A percentile compares a stretch with the other conserved stretches of the same genome.
Conservation (phyloP, 2,797 vertebrate genomes). For the Oreonectes daqikongensis region DNA sequence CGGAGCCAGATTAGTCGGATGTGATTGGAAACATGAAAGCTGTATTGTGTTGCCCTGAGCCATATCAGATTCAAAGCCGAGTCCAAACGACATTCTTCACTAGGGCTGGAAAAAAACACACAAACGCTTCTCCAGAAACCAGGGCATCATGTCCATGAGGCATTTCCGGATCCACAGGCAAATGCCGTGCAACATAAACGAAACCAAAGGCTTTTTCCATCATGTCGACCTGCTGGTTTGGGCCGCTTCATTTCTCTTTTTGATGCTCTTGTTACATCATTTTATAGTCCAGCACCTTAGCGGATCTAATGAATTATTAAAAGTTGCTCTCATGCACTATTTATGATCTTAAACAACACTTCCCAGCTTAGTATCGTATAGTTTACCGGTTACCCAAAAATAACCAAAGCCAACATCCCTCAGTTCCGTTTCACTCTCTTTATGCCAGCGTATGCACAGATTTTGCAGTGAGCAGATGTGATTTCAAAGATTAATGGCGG, state of each 20-base stretch:
- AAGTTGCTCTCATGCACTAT: slow-evolving; percentile 51
- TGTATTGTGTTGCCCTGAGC: slow-evolving; percentile 37
- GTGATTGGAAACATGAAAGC: slow-evolving; percentile 53
- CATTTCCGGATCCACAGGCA: slow-evolving; percentile 39
- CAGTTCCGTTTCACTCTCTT: not conserved
- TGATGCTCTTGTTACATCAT: slow-evolving; percentile 58
- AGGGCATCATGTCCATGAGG: slow-evolving; percentile 36
- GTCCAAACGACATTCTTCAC: slow-evolving; percentile 16
- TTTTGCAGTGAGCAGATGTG: slow-evolving; percentile 34
- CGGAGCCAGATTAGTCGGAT: slow-evolving; percentile 37
- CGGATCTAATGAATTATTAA: slow-evolving; percentile 54
- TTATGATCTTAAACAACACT: slow-evolving; percentile 56
- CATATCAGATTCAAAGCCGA: slow-evolving; percentile 32
- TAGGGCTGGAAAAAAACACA: slow-evolving; percentile 17
- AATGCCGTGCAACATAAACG: slow-evolving; percentile 21
- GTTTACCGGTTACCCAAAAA: slow-evolving; percentile 19
- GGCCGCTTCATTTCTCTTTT: slow-evolving; percentile 45
- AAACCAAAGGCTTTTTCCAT: slow-evolving; percentile 26
- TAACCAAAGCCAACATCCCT: slow-evolving; percentile 10
- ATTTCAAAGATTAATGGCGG: slow-evolving; percentile 44
- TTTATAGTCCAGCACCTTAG: slow-evolving; percentile 53
- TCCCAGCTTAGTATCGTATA: slow-evolving; percentile 7
- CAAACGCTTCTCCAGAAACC: slow-evolving; percentile 34
- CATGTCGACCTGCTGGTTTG: slow-evolving; percentile 43
- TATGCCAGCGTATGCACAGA: slow-evolving; percentile 20